phyloP scores from a whole-genome alignment of 2,797 vertebrate species.

The Monodelphis domestica region DNA sequence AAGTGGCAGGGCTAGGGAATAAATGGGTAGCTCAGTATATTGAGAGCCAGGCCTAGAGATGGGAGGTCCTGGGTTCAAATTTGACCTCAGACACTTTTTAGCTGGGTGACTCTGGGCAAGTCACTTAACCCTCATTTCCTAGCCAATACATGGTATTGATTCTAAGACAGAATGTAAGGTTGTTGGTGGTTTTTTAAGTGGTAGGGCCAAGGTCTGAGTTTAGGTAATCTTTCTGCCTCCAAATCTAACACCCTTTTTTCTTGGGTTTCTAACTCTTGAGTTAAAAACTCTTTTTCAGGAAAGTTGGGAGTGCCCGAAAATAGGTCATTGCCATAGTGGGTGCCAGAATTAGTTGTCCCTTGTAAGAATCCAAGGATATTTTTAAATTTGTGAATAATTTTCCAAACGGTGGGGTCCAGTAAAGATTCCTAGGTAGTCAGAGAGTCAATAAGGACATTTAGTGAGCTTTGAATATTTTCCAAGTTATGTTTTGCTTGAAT shows the following conservation, averaged over 20 bases:
- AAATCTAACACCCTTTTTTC: background rate
- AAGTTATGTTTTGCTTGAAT: slow-evolving; percentile 67
- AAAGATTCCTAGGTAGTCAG: slow-evolving; percentile 36
- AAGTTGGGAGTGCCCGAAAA: background rate
- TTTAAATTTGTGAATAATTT: slow-evolving; percentile 50
- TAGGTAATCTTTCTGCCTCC: background rate
- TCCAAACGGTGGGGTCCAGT: slow-evolving; percentile 43
- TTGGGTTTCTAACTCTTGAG: background rate
- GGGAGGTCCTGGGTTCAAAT: too few species aligned
- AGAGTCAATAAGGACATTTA: slow-evolving; percentile 29
- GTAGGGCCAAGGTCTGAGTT: background rate
- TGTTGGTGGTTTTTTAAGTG: too few species aligned
- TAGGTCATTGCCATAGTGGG: background rate
- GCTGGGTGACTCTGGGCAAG: too few species aligned
- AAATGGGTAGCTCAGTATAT: too few species aligned
- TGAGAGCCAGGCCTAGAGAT: too few species aligned
- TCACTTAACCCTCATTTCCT: too few species aligned
- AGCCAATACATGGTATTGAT: too few species aligned
- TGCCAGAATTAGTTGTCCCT: background rate
- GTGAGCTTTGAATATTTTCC: slow-evolving; percentile 38
- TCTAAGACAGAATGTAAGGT: too few species aligned
- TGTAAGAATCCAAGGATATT: slow-evolving; percentile 17
- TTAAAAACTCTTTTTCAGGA: background rate
- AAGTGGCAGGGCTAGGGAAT: background rate
- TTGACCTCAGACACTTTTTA: too few species aligned